A percentile compares a stretch with the other conserved stretches of the same genome.
These are phyloP conservation scores for Rhopalosiphum nymphaeae DNA, from an alignment of 2,888 invertebrate species.

Conservation along the genomic window DNA sequence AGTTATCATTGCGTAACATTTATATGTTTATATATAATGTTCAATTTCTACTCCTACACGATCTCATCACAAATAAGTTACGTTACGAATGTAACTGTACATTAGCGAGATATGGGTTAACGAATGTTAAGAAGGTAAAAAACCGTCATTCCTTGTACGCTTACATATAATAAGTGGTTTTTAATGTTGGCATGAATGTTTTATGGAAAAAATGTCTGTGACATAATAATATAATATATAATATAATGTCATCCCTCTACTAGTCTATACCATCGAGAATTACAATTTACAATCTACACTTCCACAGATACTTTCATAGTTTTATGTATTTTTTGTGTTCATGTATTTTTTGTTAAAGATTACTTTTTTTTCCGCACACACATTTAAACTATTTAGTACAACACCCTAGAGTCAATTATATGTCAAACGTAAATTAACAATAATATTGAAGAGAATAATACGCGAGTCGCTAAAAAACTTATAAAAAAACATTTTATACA, in stretches of 20 bases:
- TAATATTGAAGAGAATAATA: not conserved
- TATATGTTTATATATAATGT: conserved; percentile 4
- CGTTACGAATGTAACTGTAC: conserved; percentile 39
- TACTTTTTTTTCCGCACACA: not conserved
- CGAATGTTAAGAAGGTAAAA: conserved; percentile 15
- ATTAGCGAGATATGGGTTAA: conserved; percentile 41
- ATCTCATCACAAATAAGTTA: conserved; percentile 50
- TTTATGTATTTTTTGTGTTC: not conserved
- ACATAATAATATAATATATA: conserved; percentile 3
- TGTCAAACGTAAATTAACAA: not conserved
- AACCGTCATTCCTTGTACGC: not conserved
- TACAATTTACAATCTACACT: not conserved
- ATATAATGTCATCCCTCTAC: conserved; percentile 15
- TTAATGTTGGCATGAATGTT: conserved; percentile 8
- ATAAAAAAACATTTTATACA: not conserved
- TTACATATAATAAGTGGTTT: conserved; percentile 36
- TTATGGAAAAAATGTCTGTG: not conserved
- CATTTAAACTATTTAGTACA: not conserved
- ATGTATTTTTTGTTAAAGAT: not conserved
- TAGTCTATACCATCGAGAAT: not conserved
- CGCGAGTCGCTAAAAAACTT: not conserved
- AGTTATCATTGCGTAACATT: conserved; percentile 17
- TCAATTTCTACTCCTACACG: conserved; percentile 50
- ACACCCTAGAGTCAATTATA: not conserved
- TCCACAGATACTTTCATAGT: not conserved